These are phyloP conservation scores for Limnodromus scolopaceus DNA, from an alignment of 2,797 vertebrate species.

Conservation along the genomic window DNA sequence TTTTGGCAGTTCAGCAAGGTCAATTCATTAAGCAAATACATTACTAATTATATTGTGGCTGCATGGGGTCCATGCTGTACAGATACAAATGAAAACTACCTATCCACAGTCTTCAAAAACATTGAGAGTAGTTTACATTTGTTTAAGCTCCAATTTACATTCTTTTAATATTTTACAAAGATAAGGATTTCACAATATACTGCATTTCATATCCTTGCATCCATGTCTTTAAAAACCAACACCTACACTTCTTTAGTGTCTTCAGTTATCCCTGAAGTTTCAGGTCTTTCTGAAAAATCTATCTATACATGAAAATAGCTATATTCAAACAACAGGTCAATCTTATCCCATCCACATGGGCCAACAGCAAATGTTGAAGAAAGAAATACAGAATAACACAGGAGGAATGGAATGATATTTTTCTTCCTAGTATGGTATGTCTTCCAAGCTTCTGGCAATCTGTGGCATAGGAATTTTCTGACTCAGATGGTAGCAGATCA, in stretches of 20 bases:
- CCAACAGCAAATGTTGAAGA: background rate
- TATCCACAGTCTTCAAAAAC: background rate
- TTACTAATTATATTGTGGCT: background rate
- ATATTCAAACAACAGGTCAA: background rate
- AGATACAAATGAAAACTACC: background rate
- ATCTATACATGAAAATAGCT: background rate
- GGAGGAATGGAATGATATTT: background rate
- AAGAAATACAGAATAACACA: background rate
- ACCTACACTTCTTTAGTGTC: background rate
- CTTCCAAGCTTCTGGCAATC: background rate
- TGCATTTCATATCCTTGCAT: background rate
- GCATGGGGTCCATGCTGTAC: background rate
- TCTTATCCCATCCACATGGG: background rate
- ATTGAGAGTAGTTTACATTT: background rate
- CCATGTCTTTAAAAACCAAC: background rate
- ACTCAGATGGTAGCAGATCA: background rate
- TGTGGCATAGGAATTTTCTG: slow-evolving; percentile 40
- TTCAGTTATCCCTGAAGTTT: background rate
- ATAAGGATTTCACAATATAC: background rate
- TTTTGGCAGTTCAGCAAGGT: background rate
- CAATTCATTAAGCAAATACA: background rate
- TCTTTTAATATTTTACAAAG: background rate
- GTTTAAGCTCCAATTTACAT: background rate
- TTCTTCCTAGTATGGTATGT: slow-evolving; percentile 13
- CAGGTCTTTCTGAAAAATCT: background rate